Percentiles rank a stretch among this genome's conserved stretches.
Evolutionary conservation across 1,140 invertebrate genomes (phyloP).

Genomic region (Drosophila guanche): DNA sequence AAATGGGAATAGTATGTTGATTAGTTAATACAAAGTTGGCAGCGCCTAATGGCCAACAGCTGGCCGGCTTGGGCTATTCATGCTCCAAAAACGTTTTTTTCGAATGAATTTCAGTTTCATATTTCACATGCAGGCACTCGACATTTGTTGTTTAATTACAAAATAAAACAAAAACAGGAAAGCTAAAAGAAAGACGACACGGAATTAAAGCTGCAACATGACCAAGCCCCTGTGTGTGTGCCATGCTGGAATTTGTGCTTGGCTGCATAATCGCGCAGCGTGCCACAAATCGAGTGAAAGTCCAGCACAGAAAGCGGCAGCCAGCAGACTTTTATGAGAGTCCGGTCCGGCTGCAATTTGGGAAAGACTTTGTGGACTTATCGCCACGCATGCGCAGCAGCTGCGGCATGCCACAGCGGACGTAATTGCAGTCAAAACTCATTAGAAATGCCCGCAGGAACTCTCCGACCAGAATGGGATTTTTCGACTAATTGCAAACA

Average conservation of each 20-base stretch:
- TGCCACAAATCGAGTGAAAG: conserved; percentile 69
- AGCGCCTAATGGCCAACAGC: conserved; percentile 23
- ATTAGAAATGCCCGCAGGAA: conserved; percentile 24
- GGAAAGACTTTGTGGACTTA: conserved; percentile 47
- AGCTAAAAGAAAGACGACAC: not conserved
- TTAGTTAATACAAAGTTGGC: conserved; percentile 35
- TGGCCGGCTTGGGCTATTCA: conserved; percentile 38
- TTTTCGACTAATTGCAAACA: conserved; percentile 26
- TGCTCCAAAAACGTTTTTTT: conserved; percentile 61
- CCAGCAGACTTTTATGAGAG: conserved; percentile 53
- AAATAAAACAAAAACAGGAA: conserved; percentile 12
- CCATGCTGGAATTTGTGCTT: conserved; percentile 65
- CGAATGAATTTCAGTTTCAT: conserved; percentile 47
- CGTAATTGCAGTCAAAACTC: conserved; percentile 35
- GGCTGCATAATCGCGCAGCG: conserved; percentile 64
- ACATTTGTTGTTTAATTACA: conserved; percentile 56
- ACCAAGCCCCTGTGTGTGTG: conserved; percentile 47
- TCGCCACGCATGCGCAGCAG: conserved; percentile 63
- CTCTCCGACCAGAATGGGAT: conserved; percentile 2
- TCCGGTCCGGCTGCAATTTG: conserved; percentile 43
- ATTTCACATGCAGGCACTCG: conserved; percentile 27
- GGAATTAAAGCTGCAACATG: conserved; percentile 60
- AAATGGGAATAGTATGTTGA: conserved; percentile 54
- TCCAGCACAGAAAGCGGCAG: conserved; percentile 59
- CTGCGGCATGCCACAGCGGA: conserved; percentile 28